A percentile compares a stretch with the other conserved stretches of the same genome.
Evolutionary conservation across 2,888 invertebrate species (phyloP).

Genomic region (Leptopterna dolabrata): DNA sequence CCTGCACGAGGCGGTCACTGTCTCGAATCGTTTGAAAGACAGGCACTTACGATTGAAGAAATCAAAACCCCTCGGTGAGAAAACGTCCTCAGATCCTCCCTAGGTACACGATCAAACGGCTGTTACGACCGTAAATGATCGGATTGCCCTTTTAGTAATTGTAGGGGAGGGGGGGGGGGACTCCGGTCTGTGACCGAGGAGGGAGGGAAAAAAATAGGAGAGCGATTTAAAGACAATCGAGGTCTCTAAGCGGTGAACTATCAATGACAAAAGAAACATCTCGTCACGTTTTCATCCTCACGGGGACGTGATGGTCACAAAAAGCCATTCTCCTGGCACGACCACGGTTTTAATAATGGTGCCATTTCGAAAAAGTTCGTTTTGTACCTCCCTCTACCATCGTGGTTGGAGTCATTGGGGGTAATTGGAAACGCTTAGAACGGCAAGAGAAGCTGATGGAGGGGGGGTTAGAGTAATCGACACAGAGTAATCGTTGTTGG

Average conservation of each 20-base stretch:
- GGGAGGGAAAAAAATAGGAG: slow-evolving; percentile 5
- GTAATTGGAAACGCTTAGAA: not conserved
- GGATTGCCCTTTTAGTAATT: slow-evolving; percentile 45
- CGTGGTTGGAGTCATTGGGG: not conserved
- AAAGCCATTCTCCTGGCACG: slow-evolving; percentile 43
- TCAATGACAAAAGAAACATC: slow-evolving; percentile 54
- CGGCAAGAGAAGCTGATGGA: not conserved
- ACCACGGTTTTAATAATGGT: slow-evolving; percentile 54
- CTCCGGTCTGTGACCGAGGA: not conserved
- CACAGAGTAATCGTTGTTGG: slow-evolving; percentile 6
- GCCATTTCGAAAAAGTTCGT: slow-evolving; percentile 31
- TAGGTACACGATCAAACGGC: slow-evolving; percentile 46
- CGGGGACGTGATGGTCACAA: slow-evolving; percentile 45
- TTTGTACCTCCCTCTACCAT: not conserved
- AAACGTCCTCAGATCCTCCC: not conserved
- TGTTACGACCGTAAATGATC: slow-evolving; percentile 39
- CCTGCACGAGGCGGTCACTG: no score
- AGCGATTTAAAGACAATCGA: slow-evolving; percentile 48
- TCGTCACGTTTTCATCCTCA: slow-evolving; percentile 47
- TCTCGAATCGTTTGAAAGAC: no score
- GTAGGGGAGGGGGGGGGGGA: no score
- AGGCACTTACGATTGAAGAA: not conserved
- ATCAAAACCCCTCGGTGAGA: not conserved
- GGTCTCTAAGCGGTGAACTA: slow-evolving; percentile 51
- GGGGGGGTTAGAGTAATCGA: not conserved